These are phyloP conservation scores for Nothobranchius furzeri DNA, from an alignment of 2,113 vertebrate species.

Conservation along the genomic window DNA sequence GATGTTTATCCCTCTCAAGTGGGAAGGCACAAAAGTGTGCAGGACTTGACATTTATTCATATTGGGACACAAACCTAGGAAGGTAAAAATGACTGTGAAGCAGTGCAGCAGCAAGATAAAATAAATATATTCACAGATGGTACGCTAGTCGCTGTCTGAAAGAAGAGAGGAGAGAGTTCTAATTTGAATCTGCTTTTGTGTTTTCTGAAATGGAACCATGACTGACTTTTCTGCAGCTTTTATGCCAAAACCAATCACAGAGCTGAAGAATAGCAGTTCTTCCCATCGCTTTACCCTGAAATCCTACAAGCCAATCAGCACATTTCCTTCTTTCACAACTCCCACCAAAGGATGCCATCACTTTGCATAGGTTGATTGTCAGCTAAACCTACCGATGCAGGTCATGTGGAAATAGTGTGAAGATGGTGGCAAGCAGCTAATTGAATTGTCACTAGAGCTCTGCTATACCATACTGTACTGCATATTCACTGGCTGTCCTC, in stretches of 20 bases:
- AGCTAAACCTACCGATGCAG: conserved; percentile 57
- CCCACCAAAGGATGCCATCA: conserved; percentile 55
- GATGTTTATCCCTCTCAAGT: no score
- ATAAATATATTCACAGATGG: conserved; percentile 31
- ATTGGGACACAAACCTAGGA: conserved; percentile 24
- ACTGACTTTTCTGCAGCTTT: conserved; percentile 24
- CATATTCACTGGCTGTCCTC: conserved; percentile 59
- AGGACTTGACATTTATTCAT: background rate
- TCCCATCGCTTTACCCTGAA: conserved; percentile 40
- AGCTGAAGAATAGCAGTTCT: conserved; percentile 26
- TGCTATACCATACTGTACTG: conserved; percentile 40
- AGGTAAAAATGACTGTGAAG: conserved; percentile 33
- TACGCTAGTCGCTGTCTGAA: conserved; percentile 4
- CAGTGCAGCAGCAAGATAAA: conserved; percentile 31
- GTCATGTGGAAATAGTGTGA: conserved; percentile 61
- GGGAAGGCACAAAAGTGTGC: no score
- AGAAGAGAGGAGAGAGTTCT: conserved; percentile 23
- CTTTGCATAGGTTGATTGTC: conserved; percentile 58
- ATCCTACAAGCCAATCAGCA: conserved; percentile 47
- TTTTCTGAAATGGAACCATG: conserved; percentile 38
- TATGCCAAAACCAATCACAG: conserved; percentile 27
- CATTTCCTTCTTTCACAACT: conserved; percentile 22
- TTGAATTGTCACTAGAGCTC: conserved; percentile 72
- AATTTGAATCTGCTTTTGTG: conserved; percentile 47
- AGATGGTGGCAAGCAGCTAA: conserved; percentile 61